A percentile compares a stretch with the other conserved stretches of the same genome.
Conservation (phyloP, 2,113 vertebrate genomes). For the Otocyon megalotis region DNA sequence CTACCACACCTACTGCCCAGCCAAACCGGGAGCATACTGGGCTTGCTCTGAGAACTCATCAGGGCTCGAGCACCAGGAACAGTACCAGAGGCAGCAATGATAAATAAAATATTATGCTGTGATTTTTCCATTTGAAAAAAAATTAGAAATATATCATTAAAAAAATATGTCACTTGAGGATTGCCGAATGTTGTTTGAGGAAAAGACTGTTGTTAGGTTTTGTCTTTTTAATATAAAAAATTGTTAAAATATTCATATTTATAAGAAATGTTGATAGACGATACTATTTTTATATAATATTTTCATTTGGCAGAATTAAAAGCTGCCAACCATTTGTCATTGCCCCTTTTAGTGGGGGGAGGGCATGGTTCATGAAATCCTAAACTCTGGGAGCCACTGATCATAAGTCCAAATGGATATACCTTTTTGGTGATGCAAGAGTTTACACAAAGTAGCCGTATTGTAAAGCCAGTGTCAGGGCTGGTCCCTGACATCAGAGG, state of each 20-base stretch:
- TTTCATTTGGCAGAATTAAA: slow-evolving; percentile 19
- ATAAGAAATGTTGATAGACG: background rate
- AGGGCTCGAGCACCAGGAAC: background rate
- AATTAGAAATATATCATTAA: background rate
- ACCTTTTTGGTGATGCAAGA: background rate
- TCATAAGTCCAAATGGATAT: background rate
- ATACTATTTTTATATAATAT: background rate
- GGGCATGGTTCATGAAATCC: background rate
- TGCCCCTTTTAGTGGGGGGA: background rate
- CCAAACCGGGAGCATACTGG: background rate
- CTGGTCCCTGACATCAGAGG: background rate
- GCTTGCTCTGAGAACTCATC: background rate
- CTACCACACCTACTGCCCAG: background rate
- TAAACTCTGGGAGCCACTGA: background rate
- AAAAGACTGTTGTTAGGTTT: background rate
- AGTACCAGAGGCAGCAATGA: background rate
- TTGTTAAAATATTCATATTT: background rate
- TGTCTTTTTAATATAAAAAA: background rate
- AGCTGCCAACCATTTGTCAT: background rate
- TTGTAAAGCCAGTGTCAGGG: background rate
- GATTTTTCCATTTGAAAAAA: background rate
- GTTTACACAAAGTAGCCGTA: background rate
- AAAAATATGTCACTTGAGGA: background rate
- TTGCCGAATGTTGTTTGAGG: background rate
- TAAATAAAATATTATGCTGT: background rate